Evolutionary conservation across 2,888 invertebrate species (phyloP), one percentile per base, ranked within the genome.

Genomic region (Amblyjoppa fuscipennis): DNA sequence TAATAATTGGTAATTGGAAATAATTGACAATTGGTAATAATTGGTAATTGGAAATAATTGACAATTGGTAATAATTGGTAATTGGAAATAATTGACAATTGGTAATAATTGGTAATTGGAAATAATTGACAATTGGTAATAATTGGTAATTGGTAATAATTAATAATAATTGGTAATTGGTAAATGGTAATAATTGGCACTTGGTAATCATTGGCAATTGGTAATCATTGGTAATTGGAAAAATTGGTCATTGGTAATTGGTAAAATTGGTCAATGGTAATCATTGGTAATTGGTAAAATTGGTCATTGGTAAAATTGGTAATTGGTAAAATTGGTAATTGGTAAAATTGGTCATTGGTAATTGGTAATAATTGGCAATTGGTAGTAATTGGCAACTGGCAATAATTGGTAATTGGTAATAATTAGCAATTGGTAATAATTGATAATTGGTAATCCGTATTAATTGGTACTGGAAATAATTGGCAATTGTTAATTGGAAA

Each of bases 361-460:
- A 31, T 25, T 41, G 80, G 4, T 88, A 69, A 41, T 41, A 45
- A 84, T 81, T 45, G 0, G 13, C 13, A 0, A 45, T 28, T n/a
- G 20, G 38, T 2, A 4, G 6, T 51, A 5, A 51, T 51, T 49
- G 0, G 2, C 3, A 11, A 41, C 9, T 3, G 0, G 2, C 9
- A 41, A 11, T 38, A 9, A 9, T 20, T 20, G 20, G 20, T 20
- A 0, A 20, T 20, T 20, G 20, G 20, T 20, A 20, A 20, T n/a
- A 20, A 20, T 20, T 20, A 0, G 20, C 11, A 38, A 31, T 25
- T 41, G 80, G 4, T 88, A 69, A 41, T 41, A 45, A 84, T 81
- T 45, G 0, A 45, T 45, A 3, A 45, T 28, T n/a, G 20, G 38
- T 20, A 20, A 20, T 20, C 20, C 20, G 20, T 20, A 20, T 20